phyloP scores from a whole-genome alignment of 1,140 invertebrate species.

The Aethina tumida region DNA sequence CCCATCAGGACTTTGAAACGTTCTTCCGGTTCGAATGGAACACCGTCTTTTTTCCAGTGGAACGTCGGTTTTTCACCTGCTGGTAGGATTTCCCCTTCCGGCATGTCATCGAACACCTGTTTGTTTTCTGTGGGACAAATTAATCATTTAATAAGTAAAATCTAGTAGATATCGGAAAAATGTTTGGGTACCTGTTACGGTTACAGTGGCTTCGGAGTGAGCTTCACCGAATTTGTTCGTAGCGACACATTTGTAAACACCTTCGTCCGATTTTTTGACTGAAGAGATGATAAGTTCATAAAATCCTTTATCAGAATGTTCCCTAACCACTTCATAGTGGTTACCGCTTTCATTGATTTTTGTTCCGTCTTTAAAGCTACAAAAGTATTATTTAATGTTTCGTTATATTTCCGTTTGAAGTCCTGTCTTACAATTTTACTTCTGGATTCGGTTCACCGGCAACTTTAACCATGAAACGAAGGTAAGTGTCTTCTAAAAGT shows the following conservation, averaged over 20 bases:
- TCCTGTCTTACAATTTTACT: slow-evolving; percentile 70
- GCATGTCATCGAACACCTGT: slow-evolving; percentile 64
- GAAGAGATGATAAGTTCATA: slow-evolving; percentile 85
- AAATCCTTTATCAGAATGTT: slow-evolving; percentile 70
- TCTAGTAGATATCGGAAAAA: background rate
- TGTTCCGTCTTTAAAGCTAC: slow-evolving; percentile 74
- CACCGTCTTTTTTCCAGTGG: slow-evolving; percentile 83
- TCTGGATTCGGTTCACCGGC: slow-evolving; percentile 76
- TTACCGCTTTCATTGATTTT: slow-evolving; percentile 58
- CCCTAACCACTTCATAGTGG: slow-evolving; percentile 62
- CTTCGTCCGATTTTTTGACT: slow-evolving; percentile 70
- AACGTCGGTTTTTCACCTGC: slow-evolving; percentile 74
- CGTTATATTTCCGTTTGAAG: background rate
- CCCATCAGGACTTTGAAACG: slow-evolving; percentile 88
- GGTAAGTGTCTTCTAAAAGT: slow-evolving; percentile 73
- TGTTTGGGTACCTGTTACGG: slow-evolving; percentile 59
- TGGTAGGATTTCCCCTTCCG: slow-evolving; percentile 52
- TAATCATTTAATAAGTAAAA: slow-evolving; percentile 10
- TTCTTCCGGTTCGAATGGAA: slow-evolving; percentile 82
- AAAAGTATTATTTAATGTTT: slow-evolving; percentile 6
- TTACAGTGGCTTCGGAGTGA: slow-evolving; percentile 62
- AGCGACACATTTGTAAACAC: slow-evolving; percentile 80
- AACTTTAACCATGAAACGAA: slow-evolving; percentile 84
- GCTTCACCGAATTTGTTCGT: slow-evolving; percentile 75
- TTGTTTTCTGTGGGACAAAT: slow-evolving; percentile 53